Evolutionary conservation across 2,113 vertebrate species (phyloP).

Genomic region (Nibea coibor): DNA sequence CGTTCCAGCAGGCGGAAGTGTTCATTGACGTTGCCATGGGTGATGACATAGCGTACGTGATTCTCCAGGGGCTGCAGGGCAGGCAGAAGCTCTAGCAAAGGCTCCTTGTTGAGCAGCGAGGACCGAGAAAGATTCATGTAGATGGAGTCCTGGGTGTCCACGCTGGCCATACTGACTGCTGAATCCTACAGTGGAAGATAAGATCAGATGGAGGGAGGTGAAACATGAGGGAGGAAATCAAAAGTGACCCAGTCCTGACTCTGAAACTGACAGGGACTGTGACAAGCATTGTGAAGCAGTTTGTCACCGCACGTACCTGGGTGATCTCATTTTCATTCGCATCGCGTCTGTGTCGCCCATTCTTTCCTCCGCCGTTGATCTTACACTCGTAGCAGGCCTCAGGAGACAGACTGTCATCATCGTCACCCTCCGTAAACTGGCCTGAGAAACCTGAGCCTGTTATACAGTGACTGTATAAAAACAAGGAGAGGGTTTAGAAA

Average conservation of each 20-base stretch:
- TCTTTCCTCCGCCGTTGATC: conserved; percentile 89
- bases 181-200: conserved; percentile 62
- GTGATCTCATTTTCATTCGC: conserved; percentile 81
- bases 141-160: conserved; percentile 89
- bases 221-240: neutral
- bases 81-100: conserved; percentile 90
- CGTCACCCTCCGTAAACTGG: conserved; percentile 82
- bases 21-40: conserved; percentile 85
- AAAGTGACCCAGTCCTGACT: neutral
- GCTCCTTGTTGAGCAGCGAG: conserved; percentile 85
- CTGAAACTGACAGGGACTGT: neutral
- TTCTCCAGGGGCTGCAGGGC: conserved; percentile 88
- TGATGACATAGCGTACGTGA: conserved; percentile 88
- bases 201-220: neutral
- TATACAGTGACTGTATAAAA: conserved; percentile 88
- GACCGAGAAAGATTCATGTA: conserved; percentile 88
- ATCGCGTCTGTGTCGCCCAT: conserved; percentile 71
- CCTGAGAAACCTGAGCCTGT: conserved; percentile 84
- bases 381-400: conserved; percentile 97
- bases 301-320: conserved; percentile 66
- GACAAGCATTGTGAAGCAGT: neutral
- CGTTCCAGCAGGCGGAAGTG: conserved; percentile 90
- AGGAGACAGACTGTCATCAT: conserved; percentile 87
- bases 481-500: neutral
- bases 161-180: conserved; percentile 88